These are phyloP conservation scores for Nyctereutes procyonoides DNA, from an alignment of 2,113 vertebrate species.

Conservation along the genomic window DNA sequence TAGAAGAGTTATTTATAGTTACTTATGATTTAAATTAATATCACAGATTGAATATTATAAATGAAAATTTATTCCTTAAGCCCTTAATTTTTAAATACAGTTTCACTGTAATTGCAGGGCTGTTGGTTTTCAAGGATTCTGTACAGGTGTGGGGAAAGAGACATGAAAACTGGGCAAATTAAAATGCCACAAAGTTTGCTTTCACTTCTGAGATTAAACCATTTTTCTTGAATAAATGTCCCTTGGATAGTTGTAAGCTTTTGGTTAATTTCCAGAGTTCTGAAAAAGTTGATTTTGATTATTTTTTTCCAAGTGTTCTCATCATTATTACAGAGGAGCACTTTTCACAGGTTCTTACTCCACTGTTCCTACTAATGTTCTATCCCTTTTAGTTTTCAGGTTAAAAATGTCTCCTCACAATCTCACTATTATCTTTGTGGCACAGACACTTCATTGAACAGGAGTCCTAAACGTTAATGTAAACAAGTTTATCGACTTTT, in stretches of 20 bases:
- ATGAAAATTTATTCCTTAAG: background rate
- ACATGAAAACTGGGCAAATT: background rate
- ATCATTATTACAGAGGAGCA: background rate
- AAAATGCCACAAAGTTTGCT: background rate
- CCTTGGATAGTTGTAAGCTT: background rate
- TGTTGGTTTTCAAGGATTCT: background rate
- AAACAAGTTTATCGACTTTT: background rate
- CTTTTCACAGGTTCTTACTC: background rate
- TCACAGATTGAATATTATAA: background rate
- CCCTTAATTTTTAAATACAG: slow-evolving; percentile 9
- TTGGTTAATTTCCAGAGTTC: background rate
- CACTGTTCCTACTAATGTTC: background rate
- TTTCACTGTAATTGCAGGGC: background rate
- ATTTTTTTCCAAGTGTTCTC: background rate
- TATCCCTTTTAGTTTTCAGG: background rate
- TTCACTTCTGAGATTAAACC: background rate
- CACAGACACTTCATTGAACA: background rate
- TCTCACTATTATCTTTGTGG: background rate
- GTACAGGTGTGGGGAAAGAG: background rate
- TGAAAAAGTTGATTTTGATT: background rate
- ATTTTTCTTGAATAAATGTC: background rate
- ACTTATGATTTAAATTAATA: background rate
- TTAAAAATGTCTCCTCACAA: background rate
- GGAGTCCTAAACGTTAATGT: background rate
- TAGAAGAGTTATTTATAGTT: background rate